Evolutionary conservation across 2,113 vertebrate genomes (phyloP).

Genomic region (Neoarius graeffei): DNA sequence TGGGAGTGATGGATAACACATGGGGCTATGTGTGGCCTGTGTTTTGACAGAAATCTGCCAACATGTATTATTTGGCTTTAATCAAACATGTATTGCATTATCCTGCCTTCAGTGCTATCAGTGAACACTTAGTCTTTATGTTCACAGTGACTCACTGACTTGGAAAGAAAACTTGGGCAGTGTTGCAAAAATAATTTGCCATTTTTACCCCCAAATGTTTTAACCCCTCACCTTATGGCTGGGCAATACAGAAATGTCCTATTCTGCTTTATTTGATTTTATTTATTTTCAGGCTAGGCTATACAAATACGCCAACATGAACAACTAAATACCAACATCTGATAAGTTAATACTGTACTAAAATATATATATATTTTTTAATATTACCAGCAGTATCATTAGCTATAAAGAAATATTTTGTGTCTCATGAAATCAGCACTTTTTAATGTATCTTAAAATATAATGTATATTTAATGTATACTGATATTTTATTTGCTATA

Average conservation of each 20-base stretch:
- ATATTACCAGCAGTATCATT: neutral
- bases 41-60: slow-evolving; percentile 63
- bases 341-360: neutral
- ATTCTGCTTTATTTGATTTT: neutral
- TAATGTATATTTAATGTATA: too few relatives aligned
- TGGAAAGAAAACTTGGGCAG: neutral
- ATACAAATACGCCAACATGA: neutral
- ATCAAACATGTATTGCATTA: slow-evolving; percentile 53
- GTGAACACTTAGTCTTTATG: slow-evolving; percentile 71
- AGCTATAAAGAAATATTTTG: neutral
- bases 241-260: neutral
- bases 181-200: neutral
- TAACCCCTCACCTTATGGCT: neutral
- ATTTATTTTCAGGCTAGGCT: neutral
- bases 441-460: neutral
- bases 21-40: slow-evolving; percentile 62
- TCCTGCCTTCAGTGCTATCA: slow-evolving; percentile 58
- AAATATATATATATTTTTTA: neutral
- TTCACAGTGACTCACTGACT: slow-evolving; percentile 55
- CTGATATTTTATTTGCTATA: neutral
- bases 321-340: neutral
- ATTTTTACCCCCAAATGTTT: neutral
- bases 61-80: slow-evolving; percentile 56
- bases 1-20: slow-evolving; percentile 65
- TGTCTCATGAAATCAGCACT: neutral